These are phyloP conservation scores for Meriones unguiculatus DNA, from an alignment of 2,113 vertebrate species.

Conservation along the genomic window DNA sequence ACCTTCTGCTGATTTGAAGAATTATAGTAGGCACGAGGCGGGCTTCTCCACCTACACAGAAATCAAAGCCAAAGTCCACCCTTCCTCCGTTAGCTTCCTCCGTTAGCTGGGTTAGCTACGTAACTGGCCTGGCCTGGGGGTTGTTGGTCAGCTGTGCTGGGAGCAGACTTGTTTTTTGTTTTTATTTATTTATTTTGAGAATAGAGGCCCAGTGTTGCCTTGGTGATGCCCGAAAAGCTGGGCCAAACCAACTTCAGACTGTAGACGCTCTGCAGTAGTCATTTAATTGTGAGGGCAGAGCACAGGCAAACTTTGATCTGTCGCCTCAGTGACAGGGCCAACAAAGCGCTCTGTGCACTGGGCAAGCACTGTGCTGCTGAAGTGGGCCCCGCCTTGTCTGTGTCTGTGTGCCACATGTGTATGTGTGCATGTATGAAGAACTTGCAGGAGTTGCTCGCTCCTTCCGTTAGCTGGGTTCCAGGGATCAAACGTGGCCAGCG, in stretches of 20 bases:
- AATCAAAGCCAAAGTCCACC: constrained; percentile 35
- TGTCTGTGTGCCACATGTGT: neutral
- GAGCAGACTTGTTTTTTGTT: neutral
- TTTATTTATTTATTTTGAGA: neutral
- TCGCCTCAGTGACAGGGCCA: neutral
- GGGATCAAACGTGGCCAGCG: too few relatives aligned
- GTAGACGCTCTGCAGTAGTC: neutral
- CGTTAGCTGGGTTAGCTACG: constrained; percentile 20
- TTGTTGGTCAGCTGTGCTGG: neutral
- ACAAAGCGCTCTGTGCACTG: neutral
- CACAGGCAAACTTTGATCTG: neutral
- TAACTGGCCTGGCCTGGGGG: neutral
- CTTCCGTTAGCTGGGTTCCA: neutral
- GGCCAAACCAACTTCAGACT: neutral
- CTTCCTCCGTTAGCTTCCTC: neutral
- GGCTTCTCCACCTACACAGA: neutral
- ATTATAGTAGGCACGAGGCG: neutral
- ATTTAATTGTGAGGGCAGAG: neutral
- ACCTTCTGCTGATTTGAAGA: neutral
- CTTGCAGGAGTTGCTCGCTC: neutral
- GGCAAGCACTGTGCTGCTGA: neutral
- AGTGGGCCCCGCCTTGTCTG: neutral
- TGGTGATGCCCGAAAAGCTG: neutral
- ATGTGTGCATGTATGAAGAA: neutral
- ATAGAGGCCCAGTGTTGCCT: neutral